Percentiles rank a stretch among this genome's conserved stretches.
These are phyloP conservation scores for Toxotes chatareus DNA, from an alignment of 2,113 vertebrate genomes.

Conservation along the genomic window DNA sequence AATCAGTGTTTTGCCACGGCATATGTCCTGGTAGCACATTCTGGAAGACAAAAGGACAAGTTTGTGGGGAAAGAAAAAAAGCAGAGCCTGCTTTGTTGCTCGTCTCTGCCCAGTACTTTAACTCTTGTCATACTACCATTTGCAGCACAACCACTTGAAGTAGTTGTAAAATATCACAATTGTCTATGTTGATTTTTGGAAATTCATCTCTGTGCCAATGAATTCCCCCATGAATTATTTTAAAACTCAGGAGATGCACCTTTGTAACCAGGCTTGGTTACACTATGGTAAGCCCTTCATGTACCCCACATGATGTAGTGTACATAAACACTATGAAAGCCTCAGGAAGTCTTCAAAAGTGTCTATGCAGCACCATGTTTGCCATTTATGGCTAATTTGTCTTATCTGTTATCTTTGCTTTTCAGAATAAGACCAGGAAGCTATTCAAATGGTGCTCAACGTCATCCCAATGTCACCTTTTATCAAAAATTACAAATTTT, in stretches of 20 bases:
- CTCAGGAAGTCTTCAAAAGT: conserved; percentile 1
- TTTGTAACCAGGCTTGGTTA: background rate
- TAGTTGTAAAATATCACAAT: conserved; percentile 24
- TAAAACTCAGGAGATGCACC: background rate
- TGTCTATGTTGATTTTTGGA: conserved; percentile 17
- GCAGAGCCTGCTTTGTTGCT: background rate
- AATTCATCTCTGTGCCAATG: background rate
- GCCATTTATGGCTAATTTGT: background rate
- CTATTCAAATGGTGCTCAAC: background rate
- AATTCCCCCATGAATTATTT: background rate
- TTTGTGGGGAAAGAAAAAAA: background rate
- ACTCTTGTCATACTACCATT: background rate
- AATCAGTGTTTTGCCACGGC: conserved; percentile 24
- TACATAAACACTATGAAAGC: background rate
- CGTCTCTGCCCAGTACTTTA: conserved; percentile 2
- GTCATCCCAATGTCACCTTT: background rate
- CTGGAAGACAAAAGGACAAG: background rate
- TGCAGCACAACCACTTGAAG: conserved; percentile 6
- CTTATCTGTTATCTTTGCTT: background rate
- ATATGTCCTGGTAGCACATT: conserved; percentile 1
- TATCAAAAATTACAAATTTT: background rate
- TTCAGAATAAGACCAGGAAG: background rate
- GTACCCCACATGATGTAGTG: background rate
- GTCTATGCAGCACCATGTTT: background rate
- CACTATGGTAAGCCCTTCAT: background rate